Conservation (phyloP, 1,140 invertebrate species). For the Drosophila tristis region DNA sequence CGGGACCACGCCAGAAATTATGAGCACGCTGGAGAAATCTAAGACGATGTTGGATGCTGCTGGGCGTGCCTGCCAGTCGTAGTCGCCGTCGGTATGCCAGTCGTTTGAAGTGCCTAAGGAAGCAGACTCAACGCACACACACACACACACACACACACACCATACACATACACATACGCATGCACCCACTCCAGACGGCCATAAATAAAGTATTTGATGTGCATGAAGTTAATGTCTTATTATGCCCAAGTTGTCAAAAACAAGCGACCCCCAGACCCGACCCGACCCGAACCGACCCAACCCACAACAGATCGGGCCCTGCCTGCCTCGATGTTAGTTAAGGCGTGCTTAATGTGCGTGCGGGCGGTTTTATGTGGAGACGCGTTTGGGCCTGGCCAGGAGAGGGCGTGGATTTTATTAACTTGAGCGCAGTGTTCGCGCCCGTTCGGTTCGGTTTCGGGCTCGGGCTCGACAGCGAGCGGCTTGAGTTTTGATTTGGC, state of each 20-base stretch:
- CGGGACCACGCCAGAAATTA: slow-evolving; percentile 61
- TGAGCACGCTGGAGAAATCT: slow-evolving; percentile 67
- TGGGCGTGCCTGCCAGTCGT: slow-evolving; percentile 60
- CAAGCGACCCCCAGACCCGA: slow-evolving; percentile 57
- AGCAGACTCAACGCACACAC: slow-evolving; percentile 30
- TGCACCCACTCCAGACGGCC: slow-evolving; percentile 66
- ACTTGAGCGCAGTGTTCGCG: slow-evolving; percentile 50
- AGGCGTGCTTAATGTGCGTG: slow-evolving; percentile 69
- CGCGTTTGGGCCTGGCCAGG: slow-evolving; percentile 6
- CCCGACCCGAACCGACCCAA: neutral
- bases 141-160: slow-evolving; percentile 20
- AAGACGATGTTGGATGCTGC: slow-evolving; percentile 47
- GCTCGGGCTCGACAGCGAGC: slow-evolving; percentile 2
- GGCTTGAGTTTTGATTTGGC: slow-evolving; percentile 71
- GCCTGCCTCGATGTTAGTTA: slow-evolving; percentile 64
- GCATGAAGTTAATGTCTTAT: slow-evolving; percentile 83
- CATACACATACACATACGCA: slow-evolving; percentile 27
- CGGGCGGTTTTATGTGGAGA: slow-evolving; percentile 22
- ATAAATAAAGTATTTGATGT: slow-evolving; percentile 83
- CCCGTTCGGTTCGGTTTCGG: slow-evolving; percentile 26
- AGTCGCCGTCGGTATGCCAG: slow-evolving; percentile 32
- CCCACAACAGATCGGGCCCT: slow-evolving; percentile 37
- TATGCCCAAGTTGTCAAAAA: slow-evolving; percentile 83
- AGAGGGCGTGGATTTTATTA: slow-evolving; percentile 63
- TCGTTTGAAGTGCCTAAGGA: slow-evolving; percentile 71